Percentiles rank a stretch among this genome's conserved stretches.
Conservation (phyloP, 2,888 invertebrate species). For the Epsilonema sp. region DNA sequence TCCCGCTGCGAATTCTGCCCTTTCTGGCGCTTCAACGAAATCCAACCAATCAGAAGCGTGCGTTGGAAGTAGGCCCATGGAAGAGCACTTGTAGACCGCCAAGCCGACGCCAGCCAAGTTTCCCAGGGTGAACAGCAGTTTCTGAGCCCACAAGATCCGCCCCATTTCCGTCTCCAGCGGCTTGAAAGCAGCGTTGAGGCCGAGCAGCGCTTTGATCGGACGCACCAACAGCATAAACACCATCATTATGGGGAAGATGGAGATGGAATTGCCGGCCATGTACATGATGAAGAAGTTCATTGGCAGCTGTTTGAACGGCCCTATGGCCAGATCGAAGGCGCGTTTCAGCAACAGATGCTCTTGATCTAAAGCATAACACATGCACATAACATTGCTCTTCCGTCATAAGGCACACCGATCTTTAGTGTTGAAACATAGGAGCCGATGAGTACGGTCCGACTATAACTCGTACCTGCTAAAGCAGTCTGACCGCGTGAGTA, state of each 20-base stretch:
- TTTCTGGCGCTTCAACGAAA: constrained; percentile 59
- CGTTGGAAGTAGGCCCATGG: constrained; percentile 86
- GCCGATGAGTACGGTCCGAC: no score
- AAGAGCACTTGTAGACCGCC: constrained; percentile 88
- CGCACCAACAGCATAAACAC: constrained; percentile 94
- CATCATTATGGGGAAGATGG: constrained; percentile 99
- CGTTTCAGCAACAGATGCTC: constrained; percentile 23
- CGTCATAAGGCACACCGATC: no score
- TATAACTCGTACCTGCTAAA: no score
- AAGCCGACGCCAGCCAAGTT: constrained; percentile 73
- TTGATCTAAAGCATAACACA: no score
- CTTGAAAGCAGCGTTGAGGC: constrained; percentile 42
- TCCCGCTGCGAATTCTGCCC: neutral
- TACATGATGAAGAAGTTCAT: constrained; percentile 99
- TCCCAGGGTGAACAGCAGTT: constrained; percentile 74
- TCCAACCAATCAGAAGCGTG: constrained; percentile 96
- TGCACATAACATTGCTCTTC: no score
- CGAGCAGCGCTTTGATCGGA: constrained; percentile 80
- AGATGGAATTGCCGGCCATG: constrained; percentile 97
- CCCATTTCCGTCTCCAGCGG: neutral
- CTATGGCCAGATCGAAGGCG: constrained; percentile 28
- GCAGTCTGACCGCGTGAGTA: no score
- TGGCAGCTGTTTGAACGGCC: constrained; percentile 23
- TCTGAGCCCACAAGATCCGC: constrained; percentile 42
- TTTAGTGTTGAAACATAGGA: no score